Conservation (phyloP, 2,888 invertebrate genomes). For the Microdon myrmicae region DNA sequence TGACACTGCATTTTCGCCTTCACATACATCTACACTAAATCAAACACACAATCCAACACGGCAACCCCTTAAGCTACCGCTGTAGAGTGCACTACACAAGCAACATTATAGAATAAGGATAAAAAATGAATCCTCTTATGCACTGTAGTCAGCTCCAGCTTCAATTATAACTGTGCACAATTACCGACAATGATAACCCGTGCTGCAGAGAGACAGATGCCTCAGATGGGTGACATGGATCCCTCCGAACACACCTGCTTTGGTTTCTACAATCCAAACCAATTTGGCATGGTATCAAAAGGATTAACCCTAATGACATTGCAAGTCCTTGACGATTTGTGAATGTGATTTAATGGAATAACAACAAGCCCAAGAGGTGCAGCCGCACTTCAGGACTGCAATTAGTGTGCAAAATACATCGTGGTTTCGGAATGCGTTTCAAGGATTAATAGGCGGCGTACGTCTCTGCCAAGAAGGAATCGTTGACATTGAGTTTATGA, state of each 20-base stretch:
- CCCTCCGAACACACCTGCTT: constrained; percentile 7
- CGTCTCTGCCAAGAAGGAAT: not conserved
- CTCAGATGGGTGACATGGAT: not conserved
- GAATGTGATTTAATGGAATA: constrained; percentile 17
- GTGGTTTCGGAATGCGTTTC: constrained; percentile 12
- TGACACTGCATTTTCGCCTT: too few relatives aligned
- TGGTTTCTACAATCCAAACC: constrained; percentile 3
- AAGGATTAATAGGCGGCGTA: not conserved
- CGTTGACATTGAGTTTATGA: constrained; percentile 5
- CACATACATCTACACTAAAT: too few relatives aligned
- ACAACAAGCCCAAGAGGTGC: constrained; percentile 6
- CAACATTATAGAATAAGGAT: too few relatives aligned
- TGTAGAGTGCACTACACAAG: too few relatives aligned
- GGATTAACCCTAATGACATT: constrained; percentile 40
- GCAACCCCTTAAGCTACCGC: too few relatives aligned
- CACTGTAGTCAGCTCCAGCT: too few relatives aligned
- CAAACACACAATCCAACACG: too few relatives aligned
- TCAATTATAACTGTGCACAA: too few relatives aligned
- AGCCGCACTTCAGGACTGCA: not conserved
- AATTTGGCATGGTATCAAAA: constrained; percentile 25
- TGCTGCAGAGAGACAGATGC: too few relatives aligned
- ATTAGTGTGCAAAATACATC: constrained; percentile 6
- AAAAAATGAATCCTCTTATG: too few relatives aligned
- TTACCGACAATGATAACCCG: too few relatives aligned
- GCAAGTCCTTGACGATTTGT: constrained; percentile 24